These are phyloP conservation scores for Fratercula arctica DNA, from an alignment of 2,797 vertebrate genomes.

Conservation along the genomic window DNA sequence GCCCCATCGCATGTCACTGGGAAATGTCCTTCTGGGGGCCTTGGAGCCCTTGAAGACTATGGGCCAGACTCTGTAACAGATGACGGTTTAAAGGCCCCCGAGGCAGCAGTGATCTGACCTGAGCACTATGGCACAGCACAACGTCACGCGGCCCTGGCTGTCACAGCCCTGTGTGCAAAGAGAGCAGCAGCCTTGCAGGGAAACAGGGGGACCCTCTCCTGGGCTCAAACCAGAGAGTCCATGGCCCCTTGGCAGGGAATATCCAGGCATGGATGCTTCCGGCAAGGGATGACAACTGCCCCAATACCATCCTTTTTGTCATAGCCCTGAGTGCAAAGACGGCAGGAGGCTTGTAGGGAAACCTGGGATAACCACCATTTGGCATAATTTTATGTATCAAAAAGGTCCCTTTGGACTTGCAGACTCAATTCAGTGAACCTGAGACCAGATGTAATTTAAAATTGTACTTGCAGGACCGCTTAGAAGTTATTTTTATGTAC, in stretches of 20 bases:
- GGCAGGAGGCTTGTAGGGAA: too few relatives aligned
- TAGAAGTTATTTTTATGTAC: neutral
- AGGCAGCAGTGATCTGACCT: neutral
- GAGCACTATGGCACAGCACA: neutral
- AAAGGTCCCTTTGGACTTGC: neutral
- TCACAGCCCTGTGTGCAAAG: neutral
- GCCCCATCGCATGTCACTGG: neutral
- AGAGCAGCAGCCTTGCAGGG: neutral
- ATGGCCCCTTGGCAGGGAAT: neutral
- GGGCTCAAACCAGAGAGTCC: too few relatives aligned
- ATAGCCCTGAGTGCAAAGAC: too few relatives aligned
- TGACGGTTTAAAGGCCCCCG: neutral
- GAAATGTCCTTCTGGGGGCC: neutral
- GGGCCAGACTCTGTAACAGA: neutral
- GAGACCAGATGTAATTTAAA: neutral
- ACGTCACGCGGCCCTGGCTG: too few relatives aligned
- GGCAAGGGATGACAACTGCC: too few relatives aligned
- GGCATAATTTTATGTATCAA: accelerated
- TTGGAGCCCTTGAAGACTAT: neutral
- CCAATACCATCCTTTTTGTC: too few relatives aligned
- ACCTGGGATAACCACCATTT: neutral
- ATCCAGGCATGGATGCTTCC: neutral
- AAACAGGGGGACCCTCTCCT: accelerated
- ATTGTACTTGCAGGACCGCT: neutral
- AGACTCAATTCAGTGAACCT: neutral